phyloP scores from a whole-genome alignment of 2,113 vertebrate genomes.

The Ceuthmochares aereus region DNA sequence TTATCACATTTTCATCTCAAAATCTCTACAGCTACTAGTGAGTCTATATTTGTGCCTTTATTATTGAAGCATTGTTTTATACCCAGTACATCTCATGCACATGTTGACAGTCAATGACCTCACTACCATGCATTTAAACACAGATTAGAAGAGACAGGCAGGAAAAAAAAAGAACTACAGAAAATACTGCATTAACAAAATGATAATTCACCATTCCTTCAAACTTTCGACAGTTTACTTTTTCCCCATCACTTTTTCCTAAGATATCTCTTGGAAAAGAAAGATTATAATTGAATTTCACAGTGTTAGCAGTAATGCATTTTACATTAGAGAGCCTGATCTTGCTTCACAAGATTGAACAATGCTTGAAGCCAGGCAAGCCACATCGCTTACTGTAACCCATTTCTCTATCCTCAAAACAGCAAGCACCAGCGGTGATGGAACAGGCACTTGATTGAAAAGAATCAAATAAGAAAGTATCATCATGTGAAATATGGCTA shows the following conservation, averaged over 20 bases:
- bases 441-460: slow-evolving; percentile 3
- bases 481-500: background rate
- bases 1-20: background rate
- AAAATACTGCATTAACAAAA: background rate
- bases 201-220: background rate
- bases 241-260: background rate
- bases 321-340: slow-evolving; percentile 45
- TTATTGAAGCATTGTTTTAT: background rate
- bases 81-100: rapidly evolving
- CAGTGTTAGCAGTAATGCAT: background rate
- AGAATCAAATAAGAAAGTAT: slow-evolving; percentile 48
- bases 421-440: slow-evolving; percentile 15
- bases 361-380: slow-evolving; percentile 18
- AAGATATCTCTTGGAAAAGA: background rate
- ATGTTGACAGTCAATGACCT: rapidly evolving
- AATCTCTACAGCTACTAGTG: background rate
- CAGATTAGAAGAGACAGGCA: background rate
- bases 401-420: background rate
- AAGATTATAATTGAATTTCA: background rate
- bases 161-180: background rate
- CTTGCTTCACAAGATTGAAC: background rate
- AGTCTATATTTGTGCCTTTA: background rate
- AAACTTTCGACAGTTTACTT: background rate
- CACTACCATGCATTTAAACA: rapidly evolving
- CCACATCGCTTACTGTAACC: background rate